These are phyloP conservation scores for Harlomillsia oculata DNA, from an alignment of 1,140 invertebrate genomes.

Conservation along the genomic window DNA sequence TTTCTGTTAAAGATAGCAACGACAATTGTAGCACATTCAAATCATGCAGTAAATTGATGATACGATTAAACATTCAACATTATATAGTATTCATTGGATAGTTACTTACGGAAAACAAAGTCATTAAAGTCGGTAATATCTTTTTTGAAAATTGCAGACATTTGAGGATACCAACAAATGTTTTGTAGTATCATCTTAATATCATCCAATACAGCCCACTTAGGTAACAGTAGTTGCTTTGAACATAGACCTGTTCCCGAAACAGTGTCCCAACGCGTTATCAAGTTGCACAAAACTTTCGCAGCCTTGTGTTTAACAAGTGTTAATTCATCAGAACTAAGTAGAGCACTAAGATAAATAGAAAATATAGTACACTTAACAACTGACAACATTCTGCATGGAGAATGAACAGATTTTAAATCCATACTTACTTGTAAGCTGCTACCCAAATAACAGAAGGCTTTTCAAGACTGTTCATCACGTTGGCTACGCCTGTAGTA, in stretches of 20 bases:
- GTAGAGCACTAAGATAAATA: not conserved
- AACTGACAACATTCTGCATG: not conserved
- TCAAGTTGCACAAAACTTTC: conserved; percentile 10
- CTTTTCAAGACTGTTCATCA: conserved; percentile 11
- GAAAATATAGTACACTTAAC: not conserved
- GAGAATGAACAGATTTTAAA: conserved; percentile 1
- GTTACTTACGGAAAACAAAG: too few relatives aligned
- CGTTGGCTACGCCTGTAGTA: not conserved
- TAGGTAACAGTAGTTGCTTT: not conserved
- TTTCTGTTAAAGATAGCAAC: not conserved
- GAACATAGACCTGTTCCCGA: not conserved
- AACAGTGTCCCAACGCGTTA: conserved; percentile 9
- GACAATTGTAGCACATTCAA: too few relatives aligned
- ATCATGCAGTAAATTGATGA: too few relatives aligned
- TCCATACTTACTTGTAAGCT: conserved; percentile 13
- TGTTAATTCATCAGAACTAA: conserved; percentile 9
- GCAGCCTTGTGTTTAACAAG: conserved; percentile 23
- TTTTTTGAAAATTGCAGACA: conserved; percentile 11
- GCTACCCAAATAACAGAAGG: conserved; percentile 13
- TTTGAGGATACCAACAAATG: conserved; percentile 16
- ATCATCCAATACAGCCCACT: conserved; percentile 12
- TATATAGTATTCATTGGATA: too few relatives aligned
- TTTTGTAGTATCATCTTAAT: conserved; percentile 4
- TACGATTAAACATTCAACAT: too few relatives aligned
- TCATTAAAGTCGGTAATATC: too few relatives aligned